Conservation (phyloP, 2,113 vertebrate genomes). For the Athene noctua region DNA sequence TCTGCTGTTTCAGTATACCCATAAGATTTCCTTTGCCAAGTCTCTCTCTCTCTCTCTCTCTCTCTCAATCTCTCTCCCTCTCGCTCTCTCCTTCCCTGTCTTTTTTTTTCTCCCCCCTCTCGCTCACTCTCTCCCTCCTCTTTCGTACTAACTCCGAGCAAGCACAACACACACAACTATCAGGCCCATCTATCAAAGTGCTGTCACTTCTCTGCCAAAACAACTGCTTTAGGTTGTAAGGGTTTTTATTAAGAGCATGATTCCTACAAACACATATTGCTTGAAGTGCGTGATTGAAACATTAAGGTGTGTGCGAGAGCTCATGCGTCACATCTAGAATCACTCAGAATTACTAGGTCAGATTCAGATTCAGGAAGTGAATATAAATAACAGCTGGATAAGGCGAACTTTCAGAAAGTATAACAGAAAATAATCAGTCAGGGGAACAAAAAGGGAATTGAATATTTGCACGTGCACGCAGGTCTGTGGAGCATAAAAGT, state of each 20-base stretch:
- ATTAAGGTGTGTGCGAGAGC: conserved; percentile 43
- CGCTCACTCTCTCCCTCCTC: conserved; percentile 54
- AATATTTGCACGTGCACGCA: not conserved
- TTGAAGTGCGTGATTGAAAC: conserved; percentile 55
- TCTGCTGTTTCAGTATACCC: conserved; percentile 74
- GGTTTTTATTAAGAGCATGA: conserved; percentile 62
- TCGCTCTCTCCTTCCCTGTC: conserved; percentile 55
- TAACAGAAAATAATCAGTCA: conserved; percentile 10
- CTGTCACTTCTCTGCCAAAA: conserved; percentile 63
- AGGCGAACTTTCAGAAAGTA: conserved; percentile 26
- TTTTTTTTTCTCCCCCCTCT: conserved; percentile 33
- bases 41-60: conserved; percentile 51
- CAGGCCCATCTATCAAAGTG: conserved; percentile 65
- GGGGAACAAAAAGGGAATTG: not conserved
- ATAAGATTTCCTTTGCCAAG: conserved; percentile 72
- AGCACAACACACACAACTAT: conserved; percentile 66
- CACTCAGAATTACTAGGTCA: conserved; percentile 66
- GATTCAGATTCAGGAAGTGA: conserved; percentile 44
- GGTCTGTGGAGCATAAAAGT: not conserved
- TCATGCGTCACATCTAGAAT: conserved; percentile 64
- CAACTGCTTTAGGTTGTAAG: conserved; percentile 53
- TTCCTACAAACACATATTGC: conserved; percentile 51
- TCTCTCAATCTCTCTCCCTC: conserved; percentile 47
- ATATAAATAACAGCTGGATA: conserved; percentile 72
- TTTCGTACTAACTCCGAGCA: conserved; percentile 67